Percentiles rank a stretch among this genome's conserved stretches.
These are phyloP conservation scores for Syndactyla subalaris DNA, from an alignment of 2,797 vertebrate genomes.

Conservation along the genomic window DNA sequence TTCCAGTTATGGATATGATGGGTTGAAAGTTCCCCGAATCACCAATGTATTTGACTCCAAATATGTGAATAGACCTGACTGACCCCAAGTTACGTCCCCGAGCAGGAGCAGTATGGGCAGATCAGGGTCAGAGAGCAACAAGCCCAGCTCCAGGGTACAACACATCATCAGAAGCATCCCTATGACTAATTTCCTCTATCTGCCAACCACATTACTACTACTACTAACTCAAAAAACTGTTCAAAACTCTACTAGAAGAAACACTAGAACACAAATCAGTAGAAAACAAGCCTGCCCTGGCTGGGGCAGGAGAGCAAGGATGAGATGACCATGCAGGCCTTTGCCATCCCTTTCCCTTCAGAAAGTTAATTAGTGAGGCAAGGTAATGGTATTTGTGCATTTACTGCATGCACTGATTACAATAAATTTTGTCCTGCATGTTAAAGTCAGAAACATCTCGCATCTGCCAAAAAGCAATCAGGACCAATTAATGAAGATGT, in stretches of 20 bases:
- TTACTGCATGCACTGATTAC: neutral
- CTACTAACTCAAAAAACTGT: neutral
- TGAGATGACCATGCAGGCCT: neutral
- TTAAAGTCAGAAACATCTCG: constrained; percentile 44
- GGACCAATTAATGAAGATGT: constrained; percentile 69
- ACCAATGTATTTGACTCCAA: rapidly evolving
- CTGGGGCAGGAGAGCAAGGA: neutral
- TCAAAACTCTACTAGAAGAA: neutral
- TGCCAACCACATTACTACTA: rapidly evolving
- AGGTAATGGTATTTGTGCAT: neutral
- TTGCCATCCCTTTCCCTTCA: neutral
- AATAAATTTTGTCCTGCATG: constrained; percentile 35
- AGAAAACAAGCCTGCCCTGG: neutral
- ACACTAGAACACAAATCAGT: neutral
- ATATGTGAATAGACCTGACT: rapidly evolving
- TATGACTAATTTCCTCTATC: neutral
- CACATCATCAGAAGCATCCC: neutral
- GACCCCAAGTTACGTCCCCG: too few relatives aligned
- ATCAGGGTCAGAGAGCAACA: neutral
- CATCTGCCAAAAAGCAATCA: constrained; percentile 61
- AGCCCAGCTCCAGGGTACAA: neutral
- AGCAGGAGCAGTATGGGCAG: neutral
- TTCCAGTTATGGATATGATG: rapidly evolving
- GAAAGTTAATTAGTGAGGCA: neutral
- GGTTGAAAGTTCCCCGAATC: neutral